phyloP scores from a whole-genome alignment of 2,113 vertebrate genomes.

The Phalacrocorax carbo region DNA sequence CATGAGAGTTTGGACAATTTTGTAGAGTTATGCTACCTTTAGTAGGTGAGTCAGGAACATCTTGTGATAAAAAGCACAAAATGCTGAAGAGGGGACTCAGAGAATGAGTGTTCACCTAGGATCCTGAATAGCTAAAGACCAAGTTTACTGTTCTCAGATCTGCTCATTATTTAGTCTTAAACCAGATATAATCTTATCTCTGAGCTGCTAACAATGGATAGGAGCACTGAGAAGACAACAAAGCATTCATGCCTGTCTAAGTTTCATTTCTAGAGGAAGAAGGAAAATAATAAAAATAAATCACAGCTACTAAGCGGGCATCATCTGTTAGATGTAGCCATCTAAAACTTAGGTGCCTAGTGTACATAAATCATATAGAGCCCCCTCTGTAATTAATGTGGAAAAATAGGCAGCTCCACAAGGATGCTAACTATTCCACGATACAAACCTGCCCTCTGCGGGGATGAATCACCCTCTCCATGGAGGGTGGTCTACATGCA shows the following conservation, averaged over 20 bases:
- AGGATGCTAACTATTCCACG: accelerated
- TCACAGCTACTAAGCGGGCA: not conserved
- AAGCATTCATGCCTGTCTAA: not conserved
- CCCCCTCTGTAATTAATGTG: accelerated
- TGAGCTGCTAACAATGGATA: not conserved
- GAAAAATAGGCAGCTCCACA: not conserved
- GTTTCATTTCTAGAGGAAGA: not conserved
- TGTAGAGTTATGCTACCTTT: not conserved
- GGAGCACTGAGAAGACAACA: not conserved
- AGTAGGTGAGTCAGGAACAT: not conserved
- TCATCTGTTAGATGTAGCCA: not conserved
- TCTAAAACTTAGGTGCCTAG: not conserved
- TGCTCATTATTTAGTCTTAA: not conserved
- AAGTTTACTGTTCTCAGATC: not conserved
- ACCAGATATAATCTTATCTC: not conserved
- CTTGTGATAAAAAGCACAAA: not conserved
- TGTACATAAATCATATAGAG: not conserved
- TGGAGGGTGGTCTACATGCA: accelerated
- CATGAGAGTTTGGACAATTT: not conserved
- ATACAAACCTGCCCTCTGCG: not conserved
- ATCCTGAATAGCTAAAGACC: not conserved
- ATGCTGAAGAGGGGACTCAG: not conserved
- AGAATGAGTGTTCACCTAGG: not conserved
- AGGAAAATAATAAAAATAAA: not conserved
- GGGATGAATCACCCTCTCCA: not conserved